Evolutionary conservation across 2,797 vertebrate species (phyloP).

Genomic region (Sciaenops ocellatus): DNA sequence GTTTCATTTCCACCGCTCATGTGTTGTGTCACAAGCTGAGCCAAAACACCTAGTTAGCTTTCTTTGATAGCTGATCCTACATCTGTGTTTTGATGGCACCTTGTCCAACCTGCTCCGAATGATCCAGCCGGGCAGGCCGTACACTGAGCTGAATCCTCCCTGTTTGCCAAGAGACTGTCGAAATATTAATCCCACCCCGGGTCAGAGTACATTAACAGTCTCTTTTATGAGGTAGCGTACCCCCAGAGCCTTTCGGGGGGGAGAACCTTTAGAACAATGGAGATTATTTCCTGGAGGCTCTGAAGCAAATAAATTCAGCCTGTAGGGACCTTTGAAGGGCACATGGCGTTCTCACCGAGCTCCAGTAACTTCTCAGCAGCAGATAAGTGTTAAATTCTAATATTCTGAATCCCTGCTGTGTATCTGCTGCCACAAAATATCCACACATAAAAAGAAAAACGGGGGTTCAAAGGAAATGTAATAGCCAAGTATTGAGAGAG

Average conservation of each 20-base stretch:
- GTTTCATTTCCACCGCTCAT: conserved; percentile 50
- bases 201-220: conserved; percentile 75
- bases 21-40: conserved; percentile 53
- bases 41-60: conserved; percentile 63
- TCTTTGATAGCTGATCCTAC: conserved; percentile 66
- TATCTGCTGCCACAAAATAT: conserved; percentile 61
- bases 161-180: conserved; percentile 61
- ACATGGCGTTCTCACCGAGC: conserved; percentile 52
- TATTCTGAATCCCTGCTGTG: conserved; percentile 57
- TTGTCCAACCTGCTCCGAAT: conserved; percentile 60
- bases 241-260: conserved; percentile 55
- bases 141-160: conserved; percentile 40
- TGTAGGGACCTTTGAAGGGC: conserved; percentile 70
- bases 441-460: conserved; percentile 64
- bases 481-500: conserved; percentile 54
- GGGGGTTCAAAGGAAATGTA: conserved; percentile 70
- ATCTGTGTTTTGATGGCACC: conserved; percentile 69
- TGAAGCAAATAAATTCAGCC: conserved; percentile 67
- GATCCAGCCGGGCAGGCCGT: conserved; percentile 33
- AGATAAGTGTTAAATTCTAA: conserved; percentile 70
- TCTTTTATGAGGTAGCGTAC: conserved; percentile 70
- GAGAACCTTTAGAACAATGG: conserved; percentile 65
- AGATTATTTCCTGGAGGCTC: conserved; percentile 66
- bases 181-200: conserved; percentile 69
- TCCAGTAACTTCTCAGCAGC: conserved; percentile 67